These are phyloP conservation scores for Melinopterus prodromus DNA, from an alignment of 2,888 invertebrate genomes.

Conservation along the genomic window DNA sequence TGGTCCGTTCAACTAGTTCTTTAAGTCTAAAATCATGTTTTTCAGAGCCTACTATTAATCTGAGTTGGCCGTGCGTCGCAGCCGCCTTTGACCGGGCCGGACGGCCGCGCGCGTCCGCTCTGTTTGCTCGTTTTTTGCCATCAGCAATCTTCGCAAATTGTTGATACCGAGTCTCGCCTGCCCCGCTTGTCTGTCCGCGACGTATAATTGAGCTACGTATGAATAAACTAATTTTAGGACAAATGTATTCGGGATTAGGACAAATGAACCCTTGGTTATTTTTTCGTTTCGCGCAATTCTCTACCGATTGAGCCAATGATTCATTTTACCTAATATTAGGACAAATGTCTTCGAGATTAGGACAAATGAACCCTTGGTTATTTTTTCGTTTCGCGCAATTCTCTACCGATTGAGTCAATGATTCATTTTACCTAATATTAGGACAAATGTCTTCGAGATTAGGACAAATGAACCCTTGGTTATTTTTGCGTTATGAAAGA, in stretches of 20 bases:
- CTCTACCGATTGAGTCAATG: too few species aligned
- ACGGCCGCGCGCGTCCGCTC: neutral
- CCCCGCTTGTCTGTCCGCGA: too few species aligned
- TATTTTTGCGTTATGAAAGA: neutral
- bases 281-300: neutral
- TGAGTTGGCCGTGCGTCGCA: constrained; percentile 14
- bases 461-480: too few species aligned
- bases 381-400: neutral
- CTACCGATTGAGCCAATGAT: neutral
- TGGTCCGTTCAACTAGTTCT: constrained; percentile 38
- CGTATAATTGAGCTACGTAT: too few species aligned
- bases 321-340: neutral
- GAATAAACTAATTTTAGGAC: neutral
- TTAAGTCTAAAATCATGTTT: constrained; percentile 45
- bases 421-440: too few species aligned
- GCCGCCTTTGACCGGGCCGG: neutral
- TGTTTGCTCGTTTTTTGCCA: neutral
- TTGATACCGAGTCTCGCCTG: too few species aligned
- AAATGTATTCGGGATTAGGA: neutral
- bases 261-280: constrained; percentile 4
- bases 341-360: neutral
- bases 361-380: neutral
- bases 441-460: too few species aligned
- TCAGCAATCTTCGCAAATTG: neutral
- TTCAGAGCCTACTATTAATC: constrained; percentile 43